Percentiles rank a stretch among this genome's conserved stretches.
Evolutionary conservation across 1,140 invertebrate genomes (phyloP).

Genomic region (Drosophila rufa): DNA sequence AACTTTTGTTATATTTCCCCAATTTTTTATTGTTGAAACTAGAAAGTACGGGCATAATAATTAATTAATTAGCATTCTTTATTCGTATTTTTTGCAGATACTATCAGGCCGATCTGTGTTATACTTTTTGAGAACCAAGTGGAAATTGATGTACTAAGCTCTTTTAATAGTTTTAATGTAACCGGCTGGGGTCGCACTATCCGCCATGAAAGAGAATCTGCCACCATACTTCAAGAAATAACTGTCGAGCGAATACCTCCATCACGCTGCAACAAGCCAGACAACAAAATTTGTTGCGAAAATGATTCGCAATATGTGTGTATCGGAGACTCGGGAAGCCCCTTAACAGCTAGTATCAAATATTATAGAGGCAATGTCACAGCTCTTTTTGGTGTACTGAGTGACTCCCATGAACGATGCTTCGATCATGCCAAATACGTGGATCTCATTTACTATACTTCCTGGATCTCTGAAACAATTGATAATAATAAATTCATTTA

Average conservation of each 20-base stretch:
- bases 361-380: too few relatives aligned
- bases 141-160: not conserved
- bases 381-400: not conserved
- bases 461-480: not conserved
- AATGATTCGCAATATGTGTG: not conserved
- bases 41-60: too few relatives aligned
- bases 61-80: too few relatives aligned
- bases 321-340: not conserved
- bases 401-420: not conserved
- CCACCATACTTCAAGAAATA: not conserved
- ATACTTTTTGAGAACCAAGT: accelerated
- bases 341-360: not conserved
- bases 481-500: too few relatives aligned
- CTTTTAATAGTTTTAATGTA: not conserved
- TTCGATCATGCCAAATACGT: not conserved
- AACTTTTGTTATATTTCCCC: not conserved
- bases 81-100: not conserved
- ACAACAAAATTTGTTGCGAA: not conserved
- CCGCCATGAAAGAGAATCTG: not conserved
- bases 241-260: not conserved
- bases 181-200: slow-evolving; percentile 1
- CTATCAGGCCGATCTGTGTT: slow-evolving; percentile 2
- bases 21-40: too few relatives aligned
- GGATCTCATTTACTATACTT: not conserved
- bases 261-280: not conserved